Base-by-base conservation (phyloP, 2,113 vertebrate genomes). In the Calidris pygmaea region DNA sequence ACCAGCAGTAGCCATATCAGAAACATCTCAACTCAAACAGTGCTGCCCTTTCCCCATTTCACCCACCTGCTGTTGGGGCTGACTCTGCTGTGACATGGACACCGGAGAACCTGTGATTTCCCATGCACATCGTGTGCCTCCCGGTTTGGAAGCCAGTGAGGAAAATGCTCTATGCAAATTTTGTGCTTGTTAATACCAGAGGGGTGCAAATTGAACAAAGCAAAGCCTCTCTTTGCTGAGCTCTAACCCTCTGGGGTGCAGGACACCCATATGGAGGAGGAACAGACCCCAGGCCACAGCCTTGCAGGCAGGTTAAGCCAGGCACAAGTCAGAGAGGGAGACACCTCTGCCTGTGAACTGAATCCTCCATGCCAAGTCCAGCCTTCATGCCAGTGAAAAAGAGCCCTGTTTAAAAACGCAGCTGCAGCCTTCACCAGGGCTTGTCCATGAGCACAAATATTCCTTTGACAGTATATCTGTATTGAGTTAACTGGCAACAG, bases 401-500 rank as follows among this genome's bases (percentile, higher is more conserved):
- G 89, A 95, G 84, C 62, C 84, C 91, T 87, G 76, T 95, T 97
- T 76, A 84, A 85, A 92, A 95, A 35, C 1, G 23, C 90, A 96
- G 89, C 95, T 93, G 94, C 93, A 87, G 43, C 63, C 70, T 77
- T 75, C 74, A 73, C 45, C 4, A 5, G 14, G 43, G 23, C 70
- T 93, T 92, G 95, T 60, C 65, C 83, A 32, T 4, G 85, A 90
- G 56, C 41, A 97, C 83, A 96, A 93, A 93, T 95, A 93, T 94
- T 95, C 72, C 92, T 95, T 95, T 96, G 93, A 95, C 88, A 85
- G 87, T 23, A 67, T 72, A 67, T 84, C 92, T 91, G 66, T 76
- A 82, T n/a, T 3, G 6, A 95, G 75, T 74, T 92, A 87, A 91
- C 83, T 80, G 80, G 67, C 26, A 89, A 95, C 52, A 93, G 55